Percentiles rank a stretch among this genome's conserved stretches.
Evolutionary conservation across 1,140 invertebrate genomes (phyloP).

Genomic region (Belonocnema kinseyi): DNA sequence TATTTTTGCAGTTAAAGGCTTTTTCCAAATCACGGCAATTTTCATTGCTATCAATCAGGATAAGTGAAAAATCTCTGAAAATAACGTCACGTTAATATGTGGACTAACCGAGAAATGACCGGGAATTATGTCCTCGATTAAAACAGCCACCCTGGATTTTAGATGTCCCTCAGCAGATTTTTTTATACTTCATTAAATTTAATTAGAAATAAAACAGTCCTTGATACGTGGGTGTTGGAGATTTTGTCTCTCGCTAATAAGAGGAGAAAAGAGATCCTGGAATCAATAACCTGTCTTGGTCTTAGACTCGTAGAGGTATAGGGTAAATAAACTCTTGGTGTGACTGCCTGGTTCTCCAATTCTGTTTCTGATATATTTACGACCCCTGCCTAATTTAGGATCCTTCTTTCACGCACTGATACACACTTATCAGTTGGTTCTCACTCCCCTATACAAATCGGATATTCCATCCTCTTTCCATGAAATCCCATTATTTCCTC

Average conservation of each 20-base stretch:
- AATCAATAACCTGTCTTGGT: conserved; percentile 40
- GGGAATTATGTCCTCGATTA: too few species aligned
- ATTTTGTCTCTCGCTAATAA: background rate
- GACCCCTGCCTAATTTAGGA: conserved; percentile 41
- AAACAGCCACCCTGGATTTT: too few species aligned
- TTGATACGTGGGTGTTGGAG: background rate
- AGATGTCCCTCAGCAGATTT: too few species aligned
- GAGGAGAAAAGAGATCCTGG: conserved; percentile 26
- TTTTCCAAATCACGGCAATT: too few species aligned
- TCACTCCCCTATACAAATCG: background rate
- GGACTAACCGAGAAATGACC: too few species aligned
- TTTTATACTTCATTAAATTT: background rate
- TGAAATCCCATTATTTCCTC: background rate
- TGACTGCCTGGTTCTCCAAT: conserved; percentile 34
- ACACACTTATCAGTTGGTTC: conserved; percentile 34
- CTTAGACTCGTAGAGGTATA: background rate
- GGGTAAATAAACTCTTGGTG: conserved; percentile 41
- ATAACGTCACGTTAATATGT: too few species aligned
- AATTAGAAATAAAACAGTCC: background rate
- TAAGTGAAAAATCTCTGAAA: too few species aligned
- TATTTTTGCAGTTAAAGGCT: too few species aligned
- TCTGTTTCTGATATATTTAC: conserved; percentile 44
- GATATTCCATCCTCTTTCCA: conserved; percentile 1
- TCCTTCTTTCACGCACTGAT: conserved; percentile 36
- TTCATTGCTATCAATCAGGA: too few species aligned